Percentiles rank a stretch among this genome's conserved stretches.
phyloP scores from a whole-genome alignment of 2,797 vertebrate genomes.

The Falco biarmicus region DNA sequence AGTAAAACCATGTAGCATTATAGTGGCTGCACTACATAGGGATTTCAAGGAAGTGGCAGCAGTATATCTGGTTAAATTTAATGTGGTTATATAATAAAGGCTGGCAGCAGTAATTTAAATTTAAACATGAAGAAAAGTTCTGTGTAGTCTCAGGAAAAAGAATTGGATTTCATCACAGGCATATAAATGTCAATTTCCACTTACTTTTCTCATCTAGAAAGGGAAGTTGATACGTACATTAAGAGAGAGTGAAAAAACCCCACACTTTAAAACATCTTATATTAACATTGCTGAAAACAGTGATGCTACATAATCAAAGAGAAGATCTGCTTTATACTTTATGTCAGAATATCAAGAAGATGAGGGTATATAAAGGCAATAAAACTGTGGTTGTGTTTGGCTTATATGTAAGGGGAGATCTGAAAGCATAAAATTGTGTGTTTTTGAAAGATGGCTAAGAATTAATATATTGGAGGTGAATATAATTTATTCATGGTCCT shows the following conservation, averaged over 20 bases:
- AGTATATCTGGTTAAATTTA: slow-evolving; percentile 23
- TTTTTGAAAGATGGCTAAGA: background rate
- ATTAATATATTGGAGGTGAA: background rate
- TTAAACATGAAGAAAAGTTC: slow-evolving; percentile 3
- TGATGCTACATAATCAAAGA: background rate
- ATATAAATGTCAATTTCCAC: background rate
- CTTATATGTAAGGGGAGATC: background rate
- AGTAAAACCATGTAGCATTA: background rate
- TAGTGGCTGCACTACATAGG: background rate
- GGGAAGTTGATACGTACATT: background rate
- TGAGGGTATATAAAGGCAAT: background rate
- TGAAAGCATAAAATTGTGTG: background rate
- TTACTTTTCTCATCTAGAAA: background rate
- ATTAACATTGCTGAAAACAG: background rate
- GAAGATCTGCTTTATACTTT: background rate
- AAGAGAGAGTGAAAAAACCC: background rate
- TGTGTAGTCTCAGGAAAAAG: slow-evolving; percentile 17
- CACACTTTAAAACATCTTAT: background rate
- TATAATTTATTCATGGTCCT: background rate
- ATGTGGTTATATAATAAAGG: slow-evolving; percentile 30
- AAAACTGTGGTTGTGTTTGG: background rate
- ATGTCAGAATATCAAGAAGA: background rate
- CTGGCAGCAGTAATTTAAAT: slow-evolving; percentile 33
- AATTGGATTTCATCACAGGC: slow-evolving; percentile 19
- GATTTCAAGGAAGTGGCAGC: background rate